These are phyloP conservation scores for Tangara arthus DNA, from an alignment of 2,797 vertebrate species.

Conservation along the genomic window DNA sequence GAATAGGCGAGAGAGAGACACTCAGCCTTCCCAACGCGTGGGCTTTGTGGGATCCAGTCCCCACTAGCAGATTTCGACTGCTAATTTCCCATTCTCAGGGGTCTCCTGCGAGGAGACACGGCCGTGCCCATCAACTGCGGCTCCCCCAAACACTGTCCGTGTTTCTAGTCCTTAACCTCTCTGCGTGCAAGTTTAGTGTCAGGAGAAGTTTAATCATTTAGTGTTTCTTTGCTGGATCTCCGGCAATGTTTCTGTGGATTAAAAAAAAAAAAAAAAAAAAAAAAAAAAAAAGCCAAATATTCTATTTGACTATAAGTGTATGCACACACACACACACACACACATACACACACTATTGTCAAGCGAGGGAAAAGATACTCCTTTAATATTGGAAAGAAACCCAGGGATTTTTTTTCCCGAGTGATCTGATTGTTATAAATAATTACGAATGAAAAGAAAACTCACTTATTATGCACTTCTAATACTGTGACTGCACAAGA, in stretches of 20 bases:
- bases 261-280: background rate
- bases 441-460: conserved; percentile 54
- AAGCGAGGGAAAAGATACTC: background rate
- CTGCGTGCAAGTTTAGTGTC: background rate
- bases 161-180: background rate
- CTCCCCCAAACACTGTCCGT: background rate
- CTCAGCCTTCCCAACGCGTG: conserved; percentile 61
- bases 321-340: no score
- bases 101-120: background rate
- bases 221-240: background rate
- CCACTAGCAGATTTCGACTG: conserved; percentile 47
- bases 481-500: conserved; percentile 36
- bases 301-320: background rate
- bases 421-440: conserved; percentile 48
- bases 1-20: conserved; percentile 64
- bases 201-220: background rate
- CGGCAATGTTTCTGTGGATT: background rate
- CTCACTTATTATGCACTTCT: conserved; percentile 39
- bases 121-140: background rate
- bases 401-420: background rate
- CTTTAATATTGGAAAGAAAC: background rate
- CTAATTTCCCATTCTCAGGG: conserved; percentile 22
- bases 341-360: background rate
- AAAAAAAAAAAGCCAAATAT: background rate
- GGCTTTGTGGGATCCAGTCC: conserved; percentile 64